Evolutionary conservation across 1,140 invertebrate genomes (phyloP), one percentile per base, ranked within the genome.

Genomic region (Holcopasites calliopsidis): DNA sequence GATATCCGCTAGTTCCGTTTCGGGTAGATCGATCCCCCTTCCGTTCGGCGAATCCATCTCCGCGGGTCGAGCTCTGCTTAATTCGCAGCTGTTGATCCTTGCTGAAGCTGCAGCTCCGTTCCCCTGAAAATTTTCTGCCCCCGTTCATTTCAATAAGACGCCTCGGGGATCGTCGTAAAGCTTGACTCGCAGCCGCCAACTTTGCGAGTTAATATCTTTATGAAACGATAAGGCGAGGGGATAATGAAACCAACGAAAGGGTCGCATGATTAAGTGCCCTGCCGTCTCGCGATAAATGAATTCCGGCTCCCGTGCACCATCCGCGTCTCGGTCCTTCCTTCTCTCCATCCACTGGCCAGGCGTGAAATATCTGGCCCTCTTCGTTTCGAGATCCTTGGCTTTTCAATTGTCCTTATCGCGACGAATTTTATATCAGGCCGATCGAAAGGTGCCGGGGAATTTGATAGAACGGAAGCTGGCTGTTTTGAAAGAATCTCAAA

Each of bases 201-300:
- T 83, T 78, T 49, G 58, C 70, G 70, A 74, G 70, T 83, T 82
- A 79, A 78, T 83, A 82, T 78, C 79, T 82, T 82, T 83, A 75
- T 83, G 70, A 82, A 82, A 82, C 60, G 80, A 83, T 81, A 82
- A 82, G 60, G 38, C 70, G 69, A 38, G 35, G 26, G 50, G 70
- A 78, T 82, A 82, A 83, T 82, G 76, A 82, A 83, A 83, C 52
- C 55, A 52, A 78, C 76, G 79, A 78, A 81, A 74, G 65, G 70
- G 47, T 70, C 79, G 54, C 69, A 58, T 82, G 75, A 83, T 82
- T 83, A 83, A 82, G 69, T 78, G 70, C 58, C 49, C 55, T 60
- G 62, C 60, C 54, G 64, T 50, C 49, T 18, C 44, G 49, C 76
- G 55, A 82, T 82, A 78, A 83, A 83, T 82, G 76, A 78, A 78